A percentile compares a stretch with the other conserved stretches of the same genome.
Evolutionary conservation across 2,888 invertebrate genomes (phyloP).

Genomic region (Gasteruption jaculator): DNA sequence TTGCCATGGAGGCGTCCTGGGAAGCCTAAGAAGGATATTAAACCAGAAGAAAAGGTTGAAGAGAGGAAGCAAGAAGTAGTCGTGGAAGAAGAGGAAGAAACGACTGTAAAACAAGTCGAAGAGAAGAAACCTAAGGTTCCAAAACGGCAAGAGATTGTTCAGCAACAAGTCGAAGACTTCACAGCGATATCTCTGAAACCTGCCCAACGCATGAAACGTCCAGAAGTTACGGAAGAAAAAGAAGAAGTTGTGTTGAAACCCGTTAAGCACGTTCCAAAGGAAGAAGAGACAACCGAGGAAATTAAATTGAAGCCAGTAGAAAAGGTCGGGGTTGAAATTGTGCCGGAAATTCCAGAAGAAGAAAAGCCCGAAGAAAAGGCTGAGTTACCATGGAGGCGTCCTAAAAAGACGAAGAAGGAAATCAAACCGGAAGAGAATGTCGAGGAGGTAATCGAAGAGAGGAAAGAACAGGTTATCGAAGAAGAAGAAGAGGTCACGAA

Average conservation of each 20-base stretch:
- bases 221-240: conserved; percentile 18
- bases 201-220: conserved; percentile 25
- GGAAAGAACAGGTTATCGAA: conserved; percentile 20
- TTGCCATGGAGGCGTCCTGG: conserved; percentile 37
- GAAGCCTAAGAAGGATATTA: conserved; percentile 19
- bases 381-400: conserved; percentile 33
- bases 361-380: conserved; percentile 30
- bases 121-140: conserved; percentile 27
- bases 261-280: conserved; percentile 20
- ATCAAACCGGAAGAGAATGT: conserved; percentile 23
- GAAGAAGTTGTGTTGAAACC: conserved; percentile 24
- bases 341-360: conserved; percentile 26
- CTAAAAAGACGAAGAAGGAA: conserved; percentile 29
- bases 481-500: conserved; percentile 48
- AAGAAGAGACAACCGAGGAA: conserved; percentile 25
- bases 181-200: conserved; percentile 15
- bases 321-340: conserved; percentile 18
- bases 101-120: conserved; percentile 25
- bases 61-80: conserved; percentile 23
- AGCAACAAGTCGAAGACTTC: conserved; percentile 28
- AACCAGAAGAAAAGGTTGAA: conserved; percentile 23
- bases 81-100: conserved; percentile 33
- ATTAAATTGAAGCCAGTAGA: conserved; percentile 23
- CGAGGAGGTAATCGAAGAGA: conserved; percentile 19
- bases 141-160: conserved; percentile 28